Base-by-base conservation (phyloP, 1,140 invertebrate species). In the Eumaeus atala region DNA sequence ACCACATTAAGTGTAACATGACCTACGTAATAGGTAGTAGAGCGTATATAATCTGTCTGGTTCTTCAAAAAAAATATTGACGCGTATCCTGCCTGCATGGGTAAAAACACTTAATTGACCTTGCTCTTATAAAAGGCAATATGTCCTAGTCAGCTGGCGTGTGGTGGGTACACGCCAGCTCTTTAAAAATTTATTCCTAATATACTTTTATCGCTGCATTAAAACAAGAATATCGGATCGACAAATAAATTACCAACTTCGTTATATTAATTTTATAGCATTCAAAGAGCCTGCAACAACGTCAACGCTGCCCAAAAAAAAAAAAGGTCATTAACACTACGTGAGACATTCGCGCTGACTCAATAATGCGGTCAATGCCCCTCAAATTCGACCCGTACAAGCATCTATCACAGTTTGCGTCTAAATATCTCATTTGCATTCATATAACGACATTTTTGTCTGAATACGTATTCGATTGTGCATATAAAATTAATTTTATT, bases 301-400 rank as follows among this genome's bases (percentile, higher is more conserved):
- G 72, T 74, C 74, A 74, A 77, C 74, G 76, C 76, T 83, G 70
- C 70, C 73, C 21, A 28, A 78, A 86, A 86, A 85, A 86, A 86
- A 85, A 82, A 77, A 81, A 78, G 83, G 79, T 86, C 79, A 83
- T 83, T 84, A 84, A 86, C 83, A 77, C 79, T 79, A 74, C 70
- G 76, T 77, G 77, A 82, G 83, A 86, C 79, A 86, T 86, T 86
- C 78, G 78, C 80, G 78, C 75, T 77, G 72, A 74, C 70, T 84
- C 74, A 82, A 83, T 80, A 82, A 77, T 80, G 72, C 80, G 81
- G 83, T 84, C 83, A 78, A 74, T 74, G 80, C 73, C 76, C 83
- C 70, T 72, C 57, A 70, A 61, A 74, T 67, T 56, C 76, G 69
- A 72, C 68, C 72, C 69, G 70, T 54, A 67, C 63, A 56, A 74